Evolutionary conservation across 2,888 invertebrate genomes (phyloP).

Genomic region (Pristionchus exspectatus): DNA sequence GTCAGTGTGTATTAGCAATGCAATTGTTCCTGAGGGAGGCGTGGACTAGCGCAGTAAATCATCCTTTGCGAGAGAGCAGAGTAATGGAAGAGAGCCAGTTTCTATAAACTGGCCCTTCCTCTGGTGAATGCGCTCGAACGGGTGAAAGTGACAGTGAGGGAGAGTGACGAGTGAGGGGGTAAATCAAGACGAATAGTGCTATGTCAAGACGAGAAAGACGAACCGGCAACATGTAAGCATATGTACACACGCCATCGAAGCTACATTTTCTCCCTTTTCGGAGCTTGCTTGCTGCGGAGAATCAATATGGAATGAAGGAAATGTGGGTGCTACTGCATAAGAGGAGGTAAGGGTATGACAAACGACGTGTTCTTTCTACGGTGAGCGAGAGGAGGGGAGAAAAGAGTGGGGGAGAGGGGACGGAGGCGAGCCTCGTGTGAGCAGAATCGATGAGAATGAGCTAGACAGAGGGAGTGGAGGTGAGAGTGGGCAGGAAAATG

Average conservation of each 20-base stretch:
- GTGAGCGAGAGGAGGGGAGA: slow-evolving; percentile 2
- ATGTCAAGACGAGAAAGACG: slow-evolving; percentile 35
- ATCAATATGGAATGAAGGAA: not conserved
- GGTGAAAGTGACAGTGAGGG: slow-evolving; percentile 1
- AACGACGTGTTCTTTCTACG: slow-evolving; percentile 17
- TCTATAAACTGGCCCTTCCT: slow-evolving; percentile 34
- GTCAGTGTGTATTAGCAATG: slow-evolving; percentile 28
- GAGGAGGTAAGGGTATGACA: slow-evolving; percentile 5
- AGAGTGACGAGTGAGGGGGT: not conserved
- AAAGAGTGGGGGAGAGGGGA: slow-evolving; percentile 11
- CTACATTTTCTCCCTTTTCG: not conserved
- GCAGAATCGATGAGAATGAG: slow-evolving; percentile 43
- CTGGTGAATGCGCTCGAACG: not conserved
- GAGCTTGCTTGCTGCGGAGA: not conserved
- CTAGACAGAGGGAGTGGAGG: slow-evolving; percentile 32
- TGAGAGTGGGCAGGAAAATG: slow-evolving; percentile 10
- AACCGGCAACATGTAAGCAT: slow-evolving; percentile 37
- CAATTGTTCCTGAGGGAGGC: not conserved
- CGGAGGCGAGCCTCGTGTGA: slow-evolving; percentile 38
- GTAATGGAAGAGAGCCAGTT: slow-evolving; percentile 9
- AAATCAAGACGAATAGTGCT: slow-evolving; percentile 30
- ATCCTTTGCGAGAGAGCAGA: slow-evolving; percentile 9
- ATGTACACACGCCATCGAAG: slow-evolving; percentile 26
- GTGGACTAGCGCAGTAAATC: not conserved
- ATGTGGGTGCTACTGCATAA: not conserved